Conservation (phyloP, 2,113 vertebrate species). For the Oryzias woworae region DNA sequence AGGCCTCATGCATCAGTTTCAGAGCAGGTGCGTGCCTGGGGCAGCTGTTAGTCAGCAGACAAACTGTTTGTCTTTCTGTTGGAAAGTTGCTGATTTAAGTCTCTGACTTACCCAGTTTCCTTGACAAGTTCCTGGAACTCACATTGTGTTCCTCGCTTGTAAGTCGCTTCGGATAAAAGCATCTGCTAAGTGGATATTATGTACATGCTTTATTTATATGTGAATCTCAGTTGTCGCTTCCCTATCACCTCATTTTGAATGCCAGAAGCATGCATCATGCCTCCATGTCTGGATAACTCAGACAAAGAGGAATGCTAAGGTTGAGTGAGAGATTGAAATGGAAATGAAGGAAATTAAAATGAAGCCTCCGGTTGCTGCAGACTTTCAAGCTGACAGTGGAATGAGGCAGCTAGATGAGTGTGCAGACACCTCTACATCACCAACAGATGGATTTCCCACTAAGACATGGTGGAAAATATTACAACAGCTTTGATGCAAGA, state of each 20-base stretch:
- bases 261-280: constrained; percentile 1
- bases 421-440: constrained; percentile 12
- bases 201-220: not conserved
- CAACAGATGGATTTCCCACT: constrained; percentile 38
- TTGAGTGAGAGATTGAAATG: constrained; percentile 38
- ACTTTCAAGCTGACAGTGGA: constrained; percentile 42
- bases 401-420: constrained; percentile 3
- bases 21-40: no score
- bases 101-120: no score
- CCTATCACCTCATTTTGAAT: constrained; percentile 10
- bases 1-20: no score
- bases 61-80: no score
- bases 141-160: no score
- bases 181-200: not conserved
- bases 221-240: not conserved
- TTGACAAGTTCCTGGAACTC: no score
- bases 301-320: constrained; percentile 30
- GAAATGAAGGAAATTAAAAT: constrained; percentile 42
- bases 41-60: no score
- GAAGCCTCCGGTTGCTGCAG: constrained; percentile 26
- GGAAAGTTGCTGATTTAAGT: no score
- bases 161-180: no score
- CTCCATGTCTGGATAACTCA: constrained; percentile 22
- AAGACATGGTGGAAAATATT: constrained; percentile 30
- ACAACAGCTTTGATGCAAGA: constrained; percentile 11